phyloP scores from a whole-genome alignment of 1,140 invertebrate genomes.

The Drosophila suzukii region DNA sequence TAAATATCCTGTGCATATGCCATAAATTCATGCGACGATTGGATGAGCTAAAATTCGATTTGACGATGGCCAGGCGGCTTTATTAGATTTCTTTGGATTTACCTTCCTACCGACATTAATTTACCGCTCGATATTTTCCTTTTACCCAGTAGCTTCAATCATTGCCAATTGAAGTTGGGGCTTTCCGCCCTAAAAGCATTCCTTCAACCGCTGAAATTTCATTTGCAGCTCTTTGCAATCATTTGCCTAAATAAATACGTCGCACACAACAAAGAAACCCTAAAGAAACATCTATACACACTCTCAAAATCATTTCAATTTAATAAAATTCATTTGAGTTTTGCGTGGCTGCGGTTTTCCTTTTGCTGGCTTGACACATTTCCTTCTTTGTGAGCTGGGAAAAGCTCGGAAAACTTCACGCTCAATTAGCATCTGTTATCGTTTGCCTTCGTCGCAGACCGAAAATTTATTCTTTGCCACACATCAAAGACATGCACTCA shows the following conservation, averaged over 20 bases:
- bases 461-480: slow-evolving; percentile 36
- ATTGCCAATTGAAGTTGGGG: slow-evolving; percentile 5
- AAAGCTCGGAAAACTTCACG: slow-evolving; percentile 41
- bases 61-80: slow-evolving; percentile 48
- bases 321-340: slow-evolving; percentile 64
- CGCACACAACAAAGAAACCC: slow-evolving; percentile 17
- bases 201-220: slow-evolving; percentile 49
- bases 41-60: slow-evolving; percentile 74
- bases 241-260: slow-evolving; percentile 60
- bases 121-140: slow-evolving; percentile 11
- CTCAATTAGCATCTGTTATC: slow-evolving; percentile 59
- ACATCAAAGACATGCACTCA: slow-evolving; percentile 59
- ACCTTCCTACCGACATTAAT: slow-evolving; percentile 8
- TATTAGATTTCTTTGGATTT: slow-evolving; percentile 73
- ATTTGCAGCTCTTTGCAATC: slow-evolving; percentile 51
- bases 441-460: slow-evolving; percentile 20
- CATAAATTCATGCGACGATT: slow-evolving; percentile 77
- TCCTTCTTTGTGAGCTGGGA: slow-evolving; percentile 6
- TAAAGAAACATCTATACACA: slow-evolving; percentile 7
- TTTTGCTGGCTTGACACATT: slow-evolving; percentile 26
- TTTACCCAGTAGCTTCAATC: slow-evolving; percentile 9
- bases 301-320: slow-evolving; percentile 51
- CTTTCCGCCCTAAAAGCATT: slow-evolving; percentile 17
- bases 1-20: slow-evolving; percentile 53
- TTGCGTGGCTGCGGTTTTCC: slow-evolving; percentile 47